Conservation (phyloP, 2,113 vertebrate genomes). For the Candoia aspera region DNA sequence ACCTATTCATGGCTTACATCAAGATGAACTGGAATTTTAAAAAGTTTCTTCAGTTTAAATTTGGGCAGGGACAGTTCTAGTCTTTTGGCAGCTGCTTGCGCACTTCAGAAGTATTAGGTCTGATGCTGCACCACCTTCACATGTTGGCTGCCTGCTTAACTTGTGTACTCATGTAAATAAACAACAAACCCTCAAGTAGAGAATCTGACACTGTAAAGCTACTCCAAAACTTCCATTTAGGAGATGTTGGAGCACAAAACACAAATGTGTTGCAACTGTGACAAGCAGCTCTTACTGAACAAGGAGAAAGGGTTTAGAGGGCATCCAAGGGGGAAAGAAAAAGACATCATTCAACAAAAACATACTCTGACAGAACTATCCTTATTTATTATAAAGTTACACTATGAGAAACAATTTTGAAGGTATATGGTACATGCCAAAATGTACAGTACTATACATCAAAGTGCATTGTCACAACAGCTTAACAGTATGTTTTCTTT, state of each 20-base stretch:
- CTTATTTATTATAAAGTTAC: constrained; percentile 97
- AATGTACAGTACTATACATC: constrained; percentile 96
- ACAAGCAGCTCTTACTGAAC: not conserved
- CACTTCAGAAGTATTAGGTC: not conserved
- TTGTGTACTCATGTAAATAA: not conserved
- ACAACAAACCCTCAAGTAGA: not conserved
- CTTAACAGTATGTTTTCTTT: constrained; percentile 80
- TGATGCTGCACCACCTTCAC: not conserved
- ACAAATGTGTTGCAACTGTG: not conserved
- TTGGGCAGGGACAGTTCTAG: not conserved
- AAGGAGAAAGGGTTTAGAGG: not conserved
- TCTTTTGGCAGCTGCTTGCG: not conserved
- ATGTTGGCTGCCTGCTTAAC: not conserved
- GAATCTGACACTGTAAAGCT: not conserved
- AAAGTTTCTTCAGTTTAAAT: not conserved
- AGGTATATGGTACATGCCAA: constrained; percentile 90
- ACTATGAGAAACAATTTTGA: constrained; percentile 81
- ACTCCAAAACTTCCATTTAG: not conserved
- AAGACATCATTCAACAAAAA: constrained; percentile 49
- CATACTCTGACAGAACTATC: constrained; percentile 80
- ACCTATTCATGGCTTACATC: no score
- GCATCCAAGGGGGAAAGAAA: not conserved
- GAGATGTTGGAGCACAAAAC: not conserved
- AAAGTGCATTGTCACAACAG: constrained; percentile 96
- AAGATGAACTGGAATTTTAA: not conserved